A percentile compares a stretch with the other conserved stretches of the same genome.
These are phyloP conservation scores for Etheostoma spectabile DNA, from an alignment of 2,113 vertebrate genomes.

Conservation along the genomic window DNA sequence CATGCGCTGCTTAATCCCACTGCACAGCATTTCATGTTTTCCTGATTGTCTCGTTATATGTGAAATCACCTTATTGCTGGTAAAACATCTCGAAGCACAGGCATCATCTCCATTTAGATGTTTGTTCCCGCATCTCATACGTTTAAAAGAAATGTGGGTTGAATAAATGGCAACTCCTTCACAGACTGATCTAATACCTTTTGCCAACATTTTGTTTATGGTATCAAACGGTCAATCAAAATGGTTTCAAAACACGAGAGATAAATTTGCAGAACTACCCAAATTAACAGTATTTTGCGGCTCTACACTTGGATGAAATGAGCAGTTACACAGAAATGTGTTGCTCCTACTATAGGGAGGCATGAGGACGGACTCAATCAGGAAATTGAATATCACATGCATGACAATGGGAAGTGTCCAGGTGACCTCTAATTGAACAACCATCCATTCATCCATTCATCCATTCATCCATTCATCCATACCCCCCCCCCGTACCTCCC, in stretches of 20 bases:
- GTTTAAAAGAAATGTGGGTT: slow-evolving; percentile 43
- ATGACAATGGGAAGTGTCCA: slow-evolving; percentile 67
- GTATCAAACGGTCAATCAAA: neutral
- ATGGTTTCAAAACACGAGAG: slow-evolving; percentile 13
- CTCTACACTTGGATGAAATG: slow-evolving; percentile 9
- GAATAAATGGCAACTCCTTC: slow-evolving; percentile 57
- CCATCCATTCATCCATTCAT: too few relatives aligned
- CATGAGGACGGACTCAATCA: slow-evolving; percentile 51
- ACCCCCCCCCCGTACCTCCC: slow-evolving; percentile 20
- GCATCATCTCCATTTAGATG: slow-evolving; percentile 68
- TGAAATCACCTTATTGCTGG: slow-evolving; percentile 59
- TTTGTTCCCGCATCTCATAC: slow-evolving; percentile 60
- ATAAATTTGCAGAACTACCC: slow-evolving; percentile 22
- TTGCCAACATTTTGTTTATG: slow-evolving; percentile 5
- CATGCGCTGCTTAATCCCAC: slow-evolving; percentile 9
- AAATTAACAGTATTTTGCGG: neutral
- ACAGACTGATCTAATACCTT: slow-evolving; percentile 47
- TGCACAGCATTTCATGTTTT: slow-evolving; percentile 33
- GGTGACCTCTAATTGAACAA: slow-evolving; percentile 73
- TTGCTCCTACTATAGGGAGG: neutral
- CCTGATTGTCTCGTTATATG: slow-evolving; percentile 56
- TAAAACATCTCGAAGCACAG: slow-evolving; percentile 53
- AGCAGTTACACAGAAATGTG: neutral
- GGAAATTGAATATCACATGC: slow-evolving; percentile 65
- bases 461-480: too few relatives aligned